A percentile compares a stretch with the other conserved stretches of the same genome.
Evolutionary conservation across 2,888 invertebrate genomes (phyloP).

Genomic region (Campopleginae sp.): DNA sequence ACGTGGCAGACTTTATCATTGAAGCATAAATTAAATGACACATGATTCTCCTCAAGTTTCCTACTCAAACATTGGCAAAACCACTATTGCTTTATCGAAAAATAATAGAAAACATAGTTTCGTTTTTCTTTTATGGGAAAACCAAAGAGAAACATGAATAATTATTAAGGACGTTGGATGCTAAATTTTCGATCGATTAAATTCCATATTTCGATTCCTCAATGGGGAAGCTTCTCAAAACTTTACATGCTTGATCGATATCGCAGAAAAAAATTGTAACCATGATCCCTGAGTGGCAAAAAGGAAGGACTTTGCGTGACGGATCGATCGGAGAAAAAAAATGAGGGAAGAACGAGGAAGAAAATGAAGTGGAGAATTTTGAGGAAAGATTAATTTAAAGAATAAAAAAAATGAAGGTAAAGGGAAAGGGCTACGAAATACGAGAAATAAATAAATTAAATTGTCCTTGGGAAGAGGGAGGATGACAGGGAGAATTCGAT

Average conservation of each 20-base stretch:
- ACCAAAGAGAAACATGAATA: not conserved
- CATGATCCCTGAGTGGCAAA: not conserved
- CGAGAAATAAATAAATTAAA: conserved; percentile 66
- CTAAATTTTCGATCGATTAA: too few relatives aligned
- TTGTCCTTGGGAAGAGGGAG: conserved; percentile 41
- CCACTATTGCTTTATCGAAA: not conserved
- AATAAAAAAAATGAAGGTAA: not conserved
- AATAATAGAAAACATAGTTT: not conserved
- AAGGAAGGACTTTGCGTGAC: not conserved
- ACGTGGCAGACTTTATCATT: conserved; percentile 26
- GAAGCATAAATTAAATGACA: conserved; percentile 8
- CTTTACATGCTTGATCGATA: not conserved
- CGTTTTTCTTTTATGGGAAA: not conserved
- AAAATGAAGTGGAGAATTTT: not conserved
- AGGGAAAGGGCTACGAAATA: conserved; percentile 49
- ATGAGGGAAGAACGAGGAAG: not conserved
- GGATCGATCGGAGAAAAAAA: not conserved
- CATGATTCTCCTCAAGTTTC: not conserved
- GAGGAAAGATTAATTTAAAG: not conserved
- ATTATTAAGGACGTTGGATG: too few relatives aligned
- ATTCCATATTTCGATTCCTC: too few relatives aligned
- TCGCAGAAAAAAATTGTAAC: not conserved
- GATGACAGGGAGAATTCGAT: conserved; percentile 37
- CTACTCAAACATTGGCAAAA: not conserved
- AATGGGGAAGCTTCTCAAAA: too few relatives aligned